Evolutionary conservation across 1,140 invertebrate genomes (phyloP).

Genomic region (Bombus difficillimus): DNA sequence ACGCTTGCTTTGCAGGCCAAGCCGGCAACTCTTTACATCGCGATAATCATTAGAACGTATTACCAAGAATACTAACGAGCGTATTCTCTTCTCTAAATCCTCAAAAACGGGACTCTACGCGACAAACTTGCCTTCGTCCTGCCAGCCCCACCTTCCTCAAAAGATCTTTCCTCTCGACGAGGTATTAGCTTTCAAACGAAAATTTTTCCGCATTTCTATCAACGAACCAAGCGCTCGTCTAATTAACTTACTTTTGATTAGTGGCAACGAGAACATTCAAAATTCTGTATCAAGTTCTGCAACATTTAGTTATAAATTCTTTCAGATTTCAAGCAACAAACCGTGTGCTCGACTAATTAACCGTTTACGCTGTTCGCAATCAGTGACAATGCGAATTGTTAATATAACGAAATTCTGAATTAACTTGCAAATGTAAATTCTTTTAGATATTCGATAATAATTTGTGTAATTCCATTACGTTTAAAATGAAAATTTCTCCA

Average conservation of each 20-base stretch:
- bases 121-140: background rate
- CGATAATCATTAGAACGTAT: constrained; percentile 45
- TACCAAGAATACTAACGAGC: constrained; percentile 38
- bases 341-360: background rate
- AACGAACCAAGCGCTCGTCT: background rate
- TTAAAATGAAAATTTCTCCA: background rate
- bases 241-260: background rate
- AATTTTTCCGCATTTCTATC: background rate
- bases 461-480: no score
- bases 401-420: no score
- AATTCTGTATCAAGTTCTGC: no score
- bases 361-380: background rate
- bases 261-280: no score
- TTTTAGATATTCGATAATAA: no score
- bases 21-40: constrained; percentile 39
- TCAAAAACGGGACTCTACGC: constrained; percentile 1
- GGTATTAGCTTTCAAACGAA: constrained; percentile 1
- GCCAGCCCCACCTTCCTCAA: background rate
- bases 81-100: background rate
- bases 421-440: no score
- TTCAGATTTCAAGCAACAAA: background rate
- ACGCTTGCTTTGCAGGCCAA: constrained; percentile 42
- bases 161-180: background rate
- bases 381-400: no score
- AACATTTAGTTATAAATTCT: background rate